Evolutionary conservation across 1,140 invertebrate species (phyloP), one percentile per base, ranked within the genome.

Genomic region (Eupeodes corollae): DNA sequence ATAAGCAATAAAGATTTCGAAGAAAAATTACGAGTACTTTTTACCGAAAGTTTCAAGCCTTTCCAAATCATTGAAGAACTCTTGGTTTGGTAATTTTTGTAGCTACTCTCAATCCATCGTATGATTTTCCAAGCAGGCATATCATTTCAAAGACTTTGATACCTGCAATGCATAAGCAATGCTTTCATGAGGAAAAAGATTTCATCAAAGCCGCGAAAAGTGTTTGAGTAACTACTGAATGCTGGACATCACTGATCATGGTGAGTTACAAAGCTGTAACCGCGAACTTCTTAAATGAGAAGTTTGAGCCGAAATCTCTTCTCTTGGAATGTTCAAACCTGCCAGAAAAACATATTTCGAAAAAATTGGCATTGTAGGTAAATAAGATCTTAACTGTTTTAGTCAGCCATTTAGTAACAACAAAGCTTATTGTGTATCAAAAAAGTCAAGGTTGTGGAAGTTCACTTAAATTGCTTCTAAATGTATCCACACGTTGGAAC

Each of bases 401-500:
- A 3, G 15, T 3, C 15, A 16, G 15, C 13, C 35, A 37, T 16
- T 37, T n/a, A n/a, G 13, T 6, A 10, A 37, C 13, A 6, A 10
- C 15, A 16, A 37, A 37, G 10, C 35, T 37, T 16, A 5, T 37
- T 3, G 35, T 3, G 3, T 16, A 14, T 10, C 35, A 16, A 16
- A n/a, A 37, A 37, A 5, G 15, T 37, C 15, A n/a, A 14, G 3
- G 3, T 5, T 3, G 3, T 37, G 35, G 5, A 37, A 37, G 6
- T 11, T 11, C 35, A 14, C 35, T 37, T 5, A 37, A 37, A 10
- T 11, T 37, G 3, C 10, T 37, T 3, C 57, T 63, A 51, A 54
- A 67, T 40, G 58, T 60, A n/a, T 35, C 33, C 0, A 65, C 60
- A 1, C 31, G 63, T 14, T 69, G 62, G 61, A 68, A 67, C 40